Evolutionary conservation across 2,888 invertebrate genomes (phyloP).

Genomic region (Pharmacophagus antenor): DNA sequence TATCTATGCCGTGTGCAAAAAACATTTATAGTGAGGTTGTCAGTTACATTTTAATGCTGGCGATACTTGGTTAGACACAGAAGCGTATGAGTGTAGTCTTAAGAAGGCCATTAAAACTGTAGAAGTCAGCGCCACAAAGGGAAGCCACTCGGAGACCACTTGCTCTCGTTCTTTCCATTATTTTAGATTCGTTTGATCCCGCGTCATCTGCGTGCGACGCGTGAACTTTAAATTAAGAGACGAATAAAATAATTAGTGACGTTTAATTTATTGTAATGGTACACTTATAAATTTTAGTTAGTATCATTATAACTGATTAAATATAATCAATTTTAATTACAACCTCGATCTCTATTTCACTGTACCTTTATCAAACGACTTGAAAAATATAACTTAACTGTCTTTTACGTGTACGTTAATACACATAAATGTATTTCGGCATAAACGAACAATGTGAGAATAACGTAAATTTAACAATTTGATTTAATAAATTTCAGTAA

Average conservation of each 20-base stretch:
- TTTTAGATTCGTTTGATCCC: conserved; percentile 27
- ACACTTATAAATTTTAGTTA: too few relatives aligned
- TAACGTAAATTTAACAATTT: too few relatives aligned
- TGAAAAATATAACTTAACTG: too few relatives aligned
- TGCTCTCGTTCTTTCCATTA: conserved; percentile 29
- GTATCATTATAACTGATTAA: too few relatives aligned
- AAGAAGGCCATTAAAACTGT: conserved; percentile 26
- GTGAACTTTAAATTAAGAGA: conserved; percentile 7
- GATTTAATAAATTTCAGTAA: too few relatives aligned
- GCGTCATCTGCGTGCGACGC: conserved; percentile 15
- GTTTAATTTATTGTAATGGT: background rate
- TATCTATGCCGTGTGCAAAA: too few relatives aligned
- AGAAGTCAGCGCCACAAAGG: conserved; percentile 27
- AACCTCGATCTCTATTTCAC: too few relatives aligned
- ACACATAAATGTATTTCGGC: too few relatives aligned
- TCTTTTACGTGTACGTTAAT: too few relatives aligned
- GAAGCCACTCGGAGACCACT: conserved; percentile 23
- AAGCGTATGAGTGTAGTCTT: conserved; percentile 10
- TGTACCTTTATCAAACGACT: too few relatives aligned
- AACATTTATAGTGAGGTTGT: background rate
- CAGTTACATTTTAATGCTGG: background rate
- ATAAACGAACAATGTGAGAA: too few relatives aligned
- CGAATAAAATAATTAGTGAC: background rate
- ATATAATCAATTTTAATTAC: too few relatives aligned
- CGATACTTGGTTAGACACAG: background rate